Evolutionary conservation across 1,140 invertebrate species (phyloP).

Genomic region (Zaprionus capensis): DNA sequence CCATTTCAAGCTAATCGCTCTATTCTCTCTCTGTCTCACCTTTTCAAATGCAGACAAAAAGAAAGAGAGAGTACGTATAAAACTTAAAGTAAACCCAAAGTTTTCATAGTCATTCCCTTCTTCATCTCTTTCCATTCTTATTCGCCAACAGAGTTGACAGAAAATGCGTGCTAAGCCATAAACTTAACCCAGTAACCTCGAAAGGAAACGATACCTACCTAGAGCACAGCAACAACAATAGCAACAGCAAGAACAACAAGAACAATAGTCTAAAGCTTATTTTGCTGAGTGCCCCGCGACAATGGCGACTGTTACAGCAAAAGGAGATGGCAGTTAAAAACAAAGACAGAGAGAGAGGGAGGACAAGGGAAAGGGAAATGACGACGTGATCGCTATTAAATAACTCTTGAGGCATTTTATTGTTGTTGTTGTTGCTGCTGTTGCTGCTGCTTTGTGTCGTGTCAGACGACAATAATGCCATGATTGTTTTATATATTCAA

Average conservation of each 20-base stretch:
- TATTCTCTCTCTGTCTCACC: background rate
- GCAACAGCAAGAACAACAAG: slow-evolving; percentile 9
- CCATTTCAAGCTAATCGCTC: slow-evolving; percentile 1
- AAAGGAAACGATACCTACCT: slow-evolving; percentile 30
- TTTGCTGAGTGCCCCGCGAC: slow-evolving; percentile 63
- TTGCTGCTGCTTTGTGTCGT: slow-evolving; percentile 52
- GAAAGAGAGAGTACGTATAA: background rate
- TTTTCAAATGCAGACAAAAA: background rate
- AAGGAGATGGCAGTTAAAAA: background rate
- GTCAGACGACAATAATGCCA: slow-evolving; percentile 77
- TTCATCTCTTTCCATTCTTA: background rate
- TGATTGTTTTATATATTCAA: slow-evolving; percentile 77
- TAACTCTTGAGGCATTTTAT: slow-evolving; percentile 14
- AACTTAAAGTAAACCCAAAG: slow-evolving; percentile 2
- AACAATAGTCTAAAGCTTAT: slow-evolving; percentile 52
- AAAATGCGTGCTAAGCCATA: slow-evolving; percentile 70
- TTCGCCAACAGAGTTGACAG: slow-evolving; percentile 37
- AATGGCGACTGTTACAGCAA: slow-evolving; percentile 34
- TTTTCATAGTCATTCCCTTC: background rate
- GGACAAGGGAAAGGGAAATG: background rate
- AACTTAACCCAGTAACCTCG: slow-evolving; percentile 78
- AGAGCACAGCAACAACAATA: background rate
- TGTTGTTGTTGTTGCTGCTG: slow-evolving; percentile 15
- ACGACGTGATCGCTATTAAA: slow-evolving; percentile 38
- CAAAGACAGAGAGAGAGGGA: background rate